A percentile compares a stretch with the other conserved stretches of the same genome.
These are phyloP conservation scores for Echinometra lucunter DNA, from an alignment of 53 echinoderm and acorn worm genomes.

Conservation along the genomic window DNA sequence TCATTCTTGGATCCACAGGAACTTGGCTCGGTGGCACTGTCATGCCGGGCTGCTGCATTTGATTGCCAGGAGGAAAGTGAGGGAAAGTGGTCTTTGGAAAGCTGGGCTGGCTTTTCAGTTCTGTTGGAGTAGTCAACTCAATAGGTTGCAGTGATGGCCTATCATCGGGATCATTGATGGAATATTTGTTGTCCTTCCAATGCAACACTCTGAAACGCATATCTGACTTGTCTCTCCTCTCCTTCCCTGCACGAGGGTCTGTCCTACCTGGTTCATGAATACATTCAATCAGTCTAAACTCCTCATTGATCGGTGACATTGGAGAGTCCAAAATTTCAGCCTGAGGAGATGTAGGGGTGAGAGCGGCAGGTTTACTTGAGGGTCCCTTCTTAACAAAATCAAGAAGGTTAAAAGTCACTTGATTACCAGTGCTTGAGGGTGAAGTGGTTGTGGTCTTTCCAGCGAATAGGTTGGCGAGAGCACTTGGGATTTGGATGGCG, in stretches of 20 bases:
- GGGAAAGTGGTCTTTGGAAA: slow-evolving; percentile 59
- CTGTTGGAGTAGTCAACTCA: slow-evolving; percentile 91
- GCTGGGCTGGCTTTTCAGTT: slow-evolving; percentile 81
- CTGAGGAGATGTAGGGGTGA: slow-evolving; percentile 64
- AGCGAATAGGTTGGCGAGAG: slow-evolving; percentile 83
- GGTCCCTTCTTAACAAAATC: slow-evolving; percentile 78
- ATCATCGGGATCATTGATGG: slow-evolving; percentile 83
- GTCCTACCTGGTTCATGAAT: slow-evolving; percentile 77
- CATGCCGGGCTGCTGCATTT: slow-evolving; percentile 5
- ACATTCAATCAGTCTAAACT: slow-evolving; percentile 83
- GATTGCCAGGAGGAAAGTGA: not conserved
- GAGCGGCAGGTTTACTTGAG: not conserved
- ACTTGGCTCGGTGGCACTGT: slow-evolving; percentile 41
- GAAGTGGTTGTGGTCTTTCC: slow-evolving; percentile 65
- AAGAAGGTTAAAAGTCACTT: slow-evolving; percentile 73
- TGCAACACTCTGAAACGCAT: slow-evolving; percentile 82
- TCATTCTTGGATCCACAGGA: slow-evolving; percentile 81
- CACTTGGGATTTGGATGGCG: slow-evolving; percentile 71
- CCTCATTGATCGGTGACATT: slow-evolving; percentile 65
- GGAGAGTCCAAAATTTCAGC: slow-evolving; percentile 69
- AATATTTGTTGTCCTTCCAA: slow-evolving; percentile 91
- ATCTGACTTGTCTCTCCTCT: slow-evolving; percentile 82
- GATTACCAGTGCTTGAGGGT: slow-evolving; percentile 62
- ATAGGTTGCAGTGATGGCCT: slow-evolving; percentile 90
- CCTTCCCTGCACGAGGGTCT: slow-evolving; percentile 83